Conservation (phyloP, 2,797 vertebrate species). For the Tadarida brasiliensis region DNA sequence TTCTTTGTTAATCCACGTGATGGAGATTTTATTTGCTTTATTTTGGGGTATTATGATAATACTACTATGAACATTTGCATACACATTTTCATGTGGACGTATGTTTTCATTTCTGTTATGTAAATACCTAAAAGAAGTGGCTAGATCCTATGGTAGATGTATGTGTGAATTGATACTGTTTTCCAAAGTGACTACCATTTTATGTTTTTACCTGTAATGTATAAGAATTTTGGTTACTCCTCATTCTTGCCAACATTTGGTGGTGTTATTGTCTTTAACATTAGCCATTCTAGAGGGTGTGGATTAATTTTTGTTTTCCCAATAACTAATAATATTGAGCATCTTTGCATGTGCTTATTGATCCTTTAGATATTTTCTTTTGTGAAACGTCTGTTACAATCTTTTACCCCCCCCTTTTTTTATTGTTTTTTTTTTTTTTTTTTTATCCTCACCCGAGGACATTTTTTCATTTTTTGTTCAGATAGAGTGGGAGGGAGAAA, state of each 20-base stretch:
- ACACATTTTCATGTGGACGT: neutral
- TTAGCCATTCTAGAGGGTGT: neutral
- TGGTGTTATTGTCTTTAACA: constrained; percentile 23
- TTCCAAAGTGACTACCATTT: neutral
- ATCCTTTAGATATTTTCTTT: neutral
- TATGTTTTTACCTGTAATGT: neutral
- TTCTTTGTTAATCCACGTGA: neutral
- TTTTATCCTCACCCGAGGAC: too few species aligned
- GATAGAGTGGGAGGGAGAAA: too few species aligned
- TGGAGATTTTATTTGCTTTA: neutral
- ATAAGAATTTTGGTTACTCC: neutral
- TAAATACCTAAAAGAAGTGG: neutral
- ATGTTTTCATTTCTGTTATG: constrained; percentile 6
- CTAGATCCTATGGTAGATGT: neutral
- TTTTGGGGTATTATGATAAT: constrained; percentile 18
- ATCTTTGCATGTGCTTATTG: neutral
- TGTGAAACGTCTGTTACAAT: constrained; percentile 15
- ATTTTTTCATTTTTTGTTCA: too few species aligned
- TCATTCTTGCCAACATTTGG: neutral
- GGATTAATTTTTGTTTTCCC: constrained; percentile 24
- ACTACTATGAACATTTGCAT: neutral
- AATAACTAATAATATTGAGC: neutral
- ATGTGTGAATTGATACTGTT: neutral
- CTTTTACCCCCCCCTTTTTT: neutral
- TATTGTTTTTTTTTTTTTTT: too few species aligned